Evolutionary conservation across 2,113 vertebrate genomes (phyloP).

Genomic region (Tragelaphus scriptus): DNA sequence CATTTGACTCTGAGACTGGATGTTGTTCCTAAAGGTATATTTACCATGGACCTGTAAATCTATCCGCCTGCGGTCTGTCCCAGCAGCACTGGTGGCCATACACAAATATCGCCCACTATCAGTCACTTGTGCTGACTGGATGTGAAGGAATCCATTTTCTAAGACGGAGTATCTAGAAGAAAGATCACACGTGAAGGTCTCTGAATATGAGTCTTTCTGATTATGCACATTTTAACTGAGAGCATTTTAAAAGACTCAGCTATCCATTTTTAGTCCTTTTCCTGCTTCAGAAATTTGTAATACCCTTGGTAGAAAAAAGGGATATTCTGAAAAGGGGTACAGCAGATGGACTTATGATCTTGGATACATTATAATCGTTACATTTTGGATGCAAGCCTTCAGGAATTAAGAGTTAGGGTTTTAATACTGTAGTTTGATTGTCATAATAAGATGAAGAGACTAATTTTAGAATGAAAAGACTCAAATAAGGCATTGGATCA

Average conservation of each 20-base stretch:
- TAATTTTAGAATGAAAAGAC: background rate
- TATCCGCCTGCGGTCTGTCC: constrained; percentile 86
- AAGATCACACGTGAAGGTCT: background rate
- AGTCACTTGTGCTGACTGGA: constrained; percentile 84
- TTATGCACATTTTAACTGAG: background rate
- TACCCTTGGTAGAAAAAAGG: background rate
- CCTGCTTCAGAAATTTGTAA: background rate
- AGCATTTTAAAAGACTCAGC: fast-evolving
- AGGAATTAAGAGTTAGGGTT: background rate
- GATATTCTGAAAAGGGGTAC: background rate
- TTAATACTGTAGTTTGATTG: background rate
- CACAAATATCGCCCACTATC: constrained; percentile 93
- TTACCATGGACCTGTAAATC: constrained; percentile 94
- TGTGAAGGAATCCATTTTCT: constrained; percentile 89
- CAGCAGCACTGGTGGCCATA: constrained; percentile 92
- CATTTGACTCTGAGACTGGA: background rate
- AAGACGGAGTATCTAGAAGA: constrained; percentile 84
- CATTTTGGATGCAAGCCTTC: background rate
- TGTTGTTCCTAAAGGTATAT: background rate
- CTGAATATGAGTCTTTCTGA: background rate
- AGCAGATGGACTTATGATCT: background rate
- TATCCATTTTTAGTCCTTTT: background rate
- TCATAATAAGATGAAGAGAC: background rate
- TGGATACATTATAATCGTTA: background rate
- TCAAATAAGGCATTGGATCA: background rate